These are phyloP conservation scores for Pardalotus punctatus DNA, from an alignment of 2,113 vertebrate genomes.

Conservation along the genomic window DNA sequence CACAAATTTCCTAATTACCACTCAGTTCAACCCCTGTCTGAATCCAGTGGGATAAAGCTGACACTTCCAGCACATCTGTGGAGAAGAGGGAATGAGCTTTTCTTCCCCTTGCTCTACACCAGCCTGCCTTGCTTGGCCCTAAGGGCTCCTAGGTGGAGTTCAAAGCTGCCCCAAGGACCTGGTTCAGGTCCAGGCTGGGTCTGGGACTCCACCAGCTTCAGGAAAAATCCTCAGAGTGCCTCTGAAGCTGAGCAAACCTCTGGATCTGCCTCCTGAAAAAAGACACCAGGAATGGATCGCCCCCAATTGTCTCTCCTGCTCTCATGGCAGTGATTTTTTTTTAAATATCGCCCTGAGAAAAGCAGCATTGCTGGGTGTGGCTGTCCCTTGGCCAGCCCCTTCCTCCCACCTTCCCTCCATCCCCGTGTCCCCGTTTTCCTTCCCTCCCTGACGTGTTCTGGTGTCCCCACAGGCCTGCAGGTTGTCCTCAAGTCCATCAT, in stretches of 20 bases:
- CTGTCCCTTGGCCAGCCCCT: not conserved
- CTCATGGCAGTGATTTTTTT: not conserved
- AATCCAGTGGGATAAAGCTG: not conserved
- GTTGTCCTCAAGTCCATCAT: slow-evolving; percentile 98
- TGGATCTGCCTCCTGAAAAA: not conserved
- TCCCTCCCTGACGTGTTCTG: not conserved
- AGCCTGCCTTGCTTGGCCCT: not conserved
- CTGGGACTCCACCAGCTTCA: not conserved
- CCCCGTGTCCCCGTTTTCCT: not conserved
- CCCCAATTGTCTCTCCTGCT: fast-evolving
- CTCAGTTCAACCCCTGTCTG: not conserved
- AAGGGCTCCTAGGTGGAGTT: not conserved
- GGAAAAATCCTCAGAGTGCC: not conserved
- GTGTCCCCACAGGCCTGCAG: slow-evolving; percentile 83
- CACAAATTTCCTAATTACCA: slow-evolving; percentile 1
- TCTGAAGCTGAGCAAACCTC: not conserved
- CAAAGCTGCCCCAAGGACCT: not conserved
- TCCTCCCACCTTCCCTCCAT: not conserved
- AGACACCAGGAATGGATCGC: not conserved
- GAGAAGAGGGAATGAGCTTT: not conserved
- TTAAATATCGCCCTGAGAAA: not conserved
- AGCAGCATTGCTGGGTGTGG: not conserved
- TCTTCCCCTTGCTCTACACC: not conserved
- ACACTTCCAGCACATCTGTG: not conserved
- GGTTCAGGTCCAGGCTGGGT: not conserved